These are phyloP conservation scores for Aphidoletes aphidimyza DNA, from an alignment of 2,888 invertebrate species.

Conservation along the genomic window DNA sequence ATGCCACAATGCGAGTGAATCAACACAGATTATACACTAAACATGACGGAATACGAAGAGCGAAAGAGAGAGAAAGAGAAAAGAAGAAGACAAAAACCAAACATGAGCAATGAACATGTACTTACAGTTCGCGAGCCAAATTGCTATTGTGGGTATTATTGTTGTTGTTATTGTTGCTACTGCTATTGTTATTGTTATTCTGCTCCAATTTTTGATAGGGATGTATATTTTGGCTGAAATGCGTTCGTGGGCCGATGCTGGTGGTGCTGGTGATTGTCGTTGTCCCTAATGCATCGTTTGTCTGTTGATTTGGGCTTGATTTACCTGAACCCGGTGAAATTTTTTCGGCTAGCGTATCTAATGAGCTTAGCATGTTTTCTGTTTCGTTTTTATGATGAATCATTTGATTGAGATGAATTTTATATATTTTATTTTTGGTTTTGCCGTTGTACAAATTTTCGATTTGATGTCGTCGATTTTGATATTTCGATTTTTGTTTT, in stretches of 20 bases:
- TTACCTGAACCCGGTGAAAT: slow-evolving; percentile 81
- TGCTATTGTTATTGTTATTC: slow-evolving; percentile 9
- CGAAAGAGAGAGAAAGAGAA: no score
- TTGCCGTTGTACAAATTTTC: not conserved
- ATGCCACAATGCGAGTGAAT: no score
- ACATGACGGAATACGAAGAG: not conserved
- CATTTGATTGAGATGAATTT: not conserved
- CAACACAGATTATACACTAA: not conserved
- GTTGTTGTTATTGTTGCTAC: slow-evolving; percentile 32
- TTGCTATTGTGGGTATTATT: slow-evolving; percentile 22
- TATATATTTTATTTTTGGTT: no score
- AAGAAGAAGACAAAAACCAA: not conserved
- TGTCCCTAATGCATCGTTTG: not conserved
- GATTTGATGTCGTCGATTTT: slow-evolving; percentile 10
- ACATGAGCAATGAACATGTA: slow-evolving; percentile 26
- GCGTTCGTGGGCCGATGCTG: slow-evolving; percentile 60
- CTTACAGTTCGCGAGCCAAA: slow-evolving; percentile 32
- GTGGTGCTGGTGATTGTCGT: slow-evolving; percentile 58
- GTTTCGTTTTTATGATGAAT: slow-evolving; percentile 57
- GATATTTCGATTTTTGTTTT: not conserved
- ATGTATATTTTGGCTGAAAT: slow-evolving; percentile 62
- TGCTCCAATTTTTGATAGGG: slow-evolving; percentile 61
- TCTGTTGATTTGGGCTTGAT: slow-evolving; percentile 60
- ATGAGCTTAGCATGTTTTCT: slow-evolving; percentile 79
- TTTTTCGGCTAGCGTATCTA: slow-evolving; percentile 90